Evolutionary conservation across 2,113 vertebrate genomes (phyloP).

Genomic region (Pluvialis apricaria): DNA sequence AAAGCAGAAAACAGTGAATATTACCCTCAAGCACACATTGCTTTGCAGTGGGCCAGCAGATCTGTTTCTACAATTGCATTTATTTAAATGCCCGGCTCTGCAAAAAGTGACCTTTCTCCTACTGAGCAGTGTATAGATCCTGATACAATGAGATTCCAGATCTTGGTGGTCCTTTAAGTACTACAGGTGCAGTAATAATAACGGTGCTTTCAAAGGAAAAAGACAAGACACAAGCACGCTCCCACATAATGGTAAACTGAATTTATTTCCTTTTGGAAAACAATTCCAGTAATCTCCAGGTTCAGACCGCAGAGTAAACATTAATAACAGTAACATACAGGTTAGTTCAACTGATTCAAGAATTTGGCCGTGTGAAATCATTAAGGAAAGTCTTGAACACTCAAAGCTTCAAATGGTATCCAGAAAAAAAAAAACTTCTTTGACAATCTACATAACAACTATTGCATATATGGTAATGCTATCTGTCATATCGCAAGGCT

Average conservation of each 20-base stretch:
- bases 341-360: constrained; percentile 90
- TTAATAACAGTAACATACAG: constrained; percentile 99
- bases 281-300: constrained; percentile 98
- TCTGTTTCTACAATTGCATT: background rate
- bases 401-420: constrained; percentile 87
- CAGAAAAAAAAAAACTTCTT: constrained; percentile 79
- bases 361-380: constrained; percentile 85
- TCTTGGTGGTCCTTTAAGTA: background rate
- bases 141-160: background rate
- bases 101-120: background rate
- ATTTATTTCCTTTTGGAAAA: constrained; percentile 88
- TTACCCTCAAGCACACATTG: background rate
- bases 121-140: background rate
- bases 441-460: constrained; percentile 90
- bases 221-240: constrained; percentile 69
- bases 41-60: constrained; percentile 26
- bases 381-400: constrained; percentile 87
- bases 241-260: constrained; percentile 84
- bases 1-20: background rate
- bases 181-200: background rate
- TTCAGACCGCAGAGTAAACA: constrained; percentile 97
- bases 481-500: constrained; percentile 85
- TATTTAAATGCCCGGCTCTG: background rate
- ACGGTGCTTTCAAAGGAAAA: constrained; percentile 56
- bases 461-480: constrained; percentile 97